phyloP scores from a whole-genome alignment of 2,113 vertebrate genomes.

The Gavia stellata region DNA sequence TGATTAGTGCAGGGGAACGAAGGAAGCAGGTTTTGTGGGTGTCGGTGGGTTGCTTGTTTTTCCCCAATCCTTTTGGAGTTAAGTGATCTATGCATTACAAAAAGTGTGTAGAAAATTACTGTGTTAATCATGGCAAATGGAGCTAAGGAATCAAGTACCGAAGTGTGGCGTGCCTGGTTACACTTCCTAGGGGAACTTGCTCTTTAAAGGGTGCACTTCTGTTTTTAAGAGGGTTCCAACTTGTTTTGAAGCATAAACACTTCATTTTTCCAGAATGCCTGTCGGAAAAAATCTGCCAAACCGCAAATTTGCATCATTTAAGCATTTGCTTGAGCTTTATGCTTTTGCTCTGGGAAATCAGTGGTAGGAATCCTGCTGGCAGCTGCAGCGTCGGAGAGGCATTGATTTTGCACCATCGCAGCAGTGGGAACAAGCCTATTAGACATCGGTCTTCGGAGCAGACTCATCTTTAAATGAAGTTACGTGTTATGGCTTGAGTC shows the following conservation, averaged over 20 bases:
- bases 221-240: not conserved
- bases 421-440: not conserved
- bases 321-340: not conserved
- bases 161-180: not conserved
- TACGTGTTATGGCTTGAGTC: not conserved
- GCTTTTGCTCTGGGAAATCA: not conserved
- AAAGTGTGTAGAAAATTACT: not conserved
- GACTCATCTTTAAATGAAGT: not conserved
- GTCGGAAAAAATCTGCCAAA: not conserved
- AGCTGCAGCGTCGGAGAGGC: not conserved
- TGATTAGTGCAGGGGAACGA: not conserved
- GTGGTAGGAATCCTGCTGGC: not conserved
- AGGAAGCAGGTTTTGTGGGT: conserved; percentile 28
- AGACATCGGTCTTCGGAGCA: not conserved
- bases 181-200: not conserved
- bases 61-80: not conserved
- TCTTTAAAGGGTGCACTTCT: not conserved
- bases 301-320: not conserved
- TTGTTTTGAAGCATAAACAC: not conserved
- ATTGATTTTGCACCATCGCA: not conserved
- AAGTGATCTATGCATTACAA: not conserved
- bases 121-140: not conserved
- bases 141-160: not conserved
- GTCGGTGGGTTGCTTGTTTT: not conserved
- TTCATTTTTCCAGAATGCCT: not conserved